Base-by-base conservation (phyloP, 2,888 invertebrate genomes). In the Amblyteles armatorius region DNA sequence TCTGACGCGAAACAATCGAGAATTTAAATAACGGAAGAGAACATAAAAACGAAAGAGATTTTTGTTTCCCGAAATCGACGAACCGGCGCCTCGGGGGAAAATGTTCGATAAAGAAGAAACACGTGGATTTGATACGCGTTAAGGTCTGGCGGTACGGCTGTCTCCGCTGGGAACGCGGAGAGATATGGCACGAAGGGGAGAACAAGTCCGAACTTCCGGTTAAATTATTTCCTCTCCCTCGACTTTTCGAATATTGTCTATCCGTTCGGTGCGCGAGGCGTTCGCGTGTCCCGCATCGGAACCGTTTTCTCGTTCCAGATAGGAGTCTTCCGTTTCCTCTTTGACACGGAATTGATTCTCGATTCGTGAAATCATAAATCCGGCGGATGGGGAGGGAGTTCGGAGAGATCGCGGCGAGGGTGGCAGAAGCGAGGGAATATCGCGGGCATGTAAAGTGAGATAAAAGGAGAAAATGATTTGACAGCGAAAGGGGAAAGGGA, bases 341-440 rank as follows among this genome's bases (percentile, higher is more conserved):
- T 48, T 52, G 22, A 33, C 67, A n/a, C 40, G 60, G 52, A 77
- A 83, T 85, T 80, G 76, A 76, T 83, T 83, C 71, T 68, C 79
- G 63, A 85, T 85, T 85, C 76, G 82, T 80, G 68, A 83, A 83
- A 83, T 79, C 83, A 77, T 85, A 79, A 76, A 82, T 85, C 82
- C 72, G 76, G 79, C 1, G 57, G 13, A 13, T 26, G 26, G 1
- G 22, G 57, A 26, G 4, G 13, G 26, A 22, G 57, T 13, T 26
- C 26, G 57, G 16, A 11, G 57, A 22, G 67, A 82, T 72, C 40
- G 82, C 63, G 55, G 52, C 73, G 82, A 48, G 72, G 69, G 78
- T 69, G 63, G 82, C 50, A 67, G 74, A 76, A 73, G 67, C 67
- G 79, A 26, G 80, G 55, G 71, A 40, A 22, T 76, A 73, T 50